phyloP scores from a whole-genome alignment of 1,140 invertebrate species.

The Rhopalosiphum maidis region DNA sequence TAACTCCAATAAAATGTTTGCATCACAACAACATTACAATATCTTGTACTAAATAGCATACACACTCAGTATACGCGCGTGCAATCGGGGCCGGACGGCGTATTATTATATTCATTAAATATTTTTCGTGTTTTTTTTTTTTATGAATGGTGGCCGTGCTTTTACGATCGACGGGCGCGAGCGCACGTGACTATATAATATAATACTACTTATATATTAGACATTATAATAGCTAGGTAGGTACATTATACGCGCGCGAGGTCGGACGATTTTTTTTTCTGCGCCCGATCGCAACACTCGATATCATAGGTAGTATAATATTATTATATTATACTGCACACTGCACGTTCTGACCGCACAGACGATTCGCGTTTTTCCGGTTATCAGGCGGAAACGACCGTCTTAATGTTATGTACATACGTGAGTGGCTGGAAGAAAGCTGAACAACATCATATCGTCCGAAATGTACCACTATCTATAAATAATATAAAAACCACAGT shows the following conservation, averaged over 20 bases:
- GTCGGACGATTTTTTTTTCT: background rate
- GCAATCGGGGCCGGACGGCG: background rate
- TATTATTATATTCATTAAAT: background rate
- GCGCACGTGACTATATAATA: background rate
- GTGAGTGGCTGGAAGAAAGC: background rate
- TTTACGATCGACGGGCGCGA: background rate
- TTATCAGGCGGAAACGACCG: background rate
- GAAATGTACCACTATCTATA: background rate
- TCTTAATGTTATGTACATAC: constrained; percentile 7
- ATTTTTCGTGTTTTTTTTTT: background rate
- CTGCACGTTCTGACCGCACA: background rate
- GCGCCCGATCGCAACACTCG: background rate
- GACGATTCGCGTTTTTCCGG: constrained; percentile 4
- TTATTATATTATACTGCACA: background rate
- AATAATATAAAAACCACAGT: background rate
- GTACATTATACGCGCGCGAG: background rate
- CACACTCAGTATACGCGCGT: background rate
- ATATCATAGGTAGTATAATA: background rate
- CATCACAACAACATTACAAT: background rate
- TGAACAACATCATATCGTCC: background rate
- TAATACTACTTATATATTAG: constrained; percentile 2
- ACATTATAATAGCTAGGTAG: constrained; percentile 5
- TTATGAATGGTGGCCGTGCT: background rate
- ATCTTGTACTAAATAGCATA: background rate
- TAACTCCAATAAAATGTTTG: background rate